A percentile compares a stretch with the other conserved stretches of the same genome.
These are phyloP conservation scores for Parelbella ahira DNA, from an alignment of 2,888 invertebrate genomes.

Conservation along the genomic window DNA sequence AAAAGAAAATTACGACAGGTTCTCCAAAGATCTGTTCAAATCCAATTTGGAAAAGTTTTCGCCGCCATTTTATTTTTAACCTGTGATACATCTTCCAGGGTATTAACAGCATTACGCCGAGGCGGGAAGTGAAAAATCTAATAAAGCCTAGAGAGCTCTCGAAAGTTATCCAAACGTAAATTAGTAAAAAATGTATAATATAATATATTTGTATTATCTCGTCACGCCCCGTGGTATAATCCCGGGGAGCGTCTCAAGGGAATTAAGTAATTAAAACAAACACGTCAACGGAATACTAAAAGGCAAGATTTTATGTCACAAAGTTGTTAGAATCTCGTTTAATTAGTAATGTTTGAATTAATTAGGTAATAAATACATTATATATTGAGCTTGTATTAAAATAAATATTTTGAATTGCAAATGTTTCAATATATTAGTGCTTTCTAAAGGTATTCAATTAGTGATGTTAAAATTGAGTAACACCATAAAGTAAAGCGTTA, in stretches of 20 bases:
- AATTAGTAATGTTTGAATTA: neutral
- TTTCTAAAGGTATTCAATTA: no score
- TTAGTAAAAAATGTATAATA: conserved; percentile 17
- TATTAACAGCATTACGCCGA: conserved; percentile 12
- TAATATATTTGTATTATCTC: no score
- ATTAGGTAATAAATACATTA: neutral
- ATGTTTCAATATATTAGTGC: no score
- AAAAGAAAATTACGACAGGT: no score
- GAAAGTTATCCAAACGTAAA: neutral
- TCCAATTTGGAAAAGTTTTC: neutral
- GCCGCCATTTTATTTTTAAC: conserved; percentile 8
- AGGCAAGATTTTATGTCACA: neutral
- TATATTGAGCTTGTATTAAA: no score
- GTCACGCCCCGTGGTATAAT: no score
- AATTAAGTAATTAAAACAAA: conserved; percentile 12
- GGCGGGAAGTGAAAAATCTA: conserved; percentile 15
- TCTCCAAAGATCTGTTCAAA: no score
- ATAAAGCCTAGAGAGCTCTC: conserved; percentile 21
- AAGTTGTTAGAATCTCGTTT: neutral
- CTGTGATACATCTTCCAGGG: conserved; percentile 7
- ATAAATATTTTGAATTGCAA: no score
- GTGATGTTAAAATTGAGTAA: no score
- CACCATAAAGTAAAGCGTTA: no score
- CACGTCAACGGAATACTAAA: conserved; percentile 4
- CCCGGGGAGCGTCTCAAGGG: no score